These are phyloP conservation scores for Peromyscus nudipes DNA, from an alignment of 2,797 vertebrate genomes.

Conservation along the genomic window DNA sequence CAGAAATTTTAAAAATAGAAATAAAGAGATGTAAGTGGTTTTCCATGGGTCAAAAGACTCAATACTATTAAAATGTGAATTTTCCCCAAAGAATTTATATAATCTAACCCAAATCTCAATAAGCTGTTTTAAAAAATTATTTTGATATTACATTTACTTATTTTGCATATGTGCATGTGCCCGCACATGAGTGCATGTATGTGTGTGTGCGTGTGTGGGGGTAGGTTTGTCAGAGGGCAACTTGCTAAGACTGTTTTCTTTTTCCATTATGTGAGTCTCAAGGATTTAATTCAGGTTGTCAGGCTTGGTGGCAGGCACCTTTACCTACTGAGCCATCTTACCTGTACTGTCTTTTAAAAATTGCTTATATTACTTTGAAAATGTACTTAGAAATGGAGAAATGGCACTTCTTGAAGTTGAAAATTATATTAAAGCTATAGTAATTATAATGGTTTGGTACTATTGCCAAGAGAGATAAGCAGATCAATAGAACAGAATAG, in stretches of 20 bases:
- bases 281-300: not conserved
- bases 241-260: not conserved
- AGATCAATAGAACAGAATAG: not conserved
- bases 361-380: not conserved
- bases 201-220: not conserved
- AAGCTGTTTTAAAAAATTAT: not conserved
- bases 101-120: not conserved
- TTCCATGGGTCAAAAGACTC: not conserved
- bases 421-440: not conserved
- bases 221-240: not conserved
- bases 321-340: not conserved
- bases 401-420: not conserved
- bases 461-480: not conserved
- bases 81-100: not conserved
- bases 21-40: not conserved
- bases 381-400: not conserved
- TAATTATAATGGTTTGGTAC: not conserved
- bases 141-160: not conserved
- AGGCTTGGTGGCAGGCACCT: not conserved
- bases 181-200: fast-evolving
- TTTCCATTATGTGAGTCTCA: not conserved
- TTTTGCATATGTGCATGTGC: not conserved
- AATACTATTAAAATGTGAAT: not conserved
- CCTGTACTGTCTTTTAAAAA: not conserved
- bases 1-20: not conserved